Conservation (phyloP, 2,797 vertebrate species). For the Brotula barbata region DNA sequence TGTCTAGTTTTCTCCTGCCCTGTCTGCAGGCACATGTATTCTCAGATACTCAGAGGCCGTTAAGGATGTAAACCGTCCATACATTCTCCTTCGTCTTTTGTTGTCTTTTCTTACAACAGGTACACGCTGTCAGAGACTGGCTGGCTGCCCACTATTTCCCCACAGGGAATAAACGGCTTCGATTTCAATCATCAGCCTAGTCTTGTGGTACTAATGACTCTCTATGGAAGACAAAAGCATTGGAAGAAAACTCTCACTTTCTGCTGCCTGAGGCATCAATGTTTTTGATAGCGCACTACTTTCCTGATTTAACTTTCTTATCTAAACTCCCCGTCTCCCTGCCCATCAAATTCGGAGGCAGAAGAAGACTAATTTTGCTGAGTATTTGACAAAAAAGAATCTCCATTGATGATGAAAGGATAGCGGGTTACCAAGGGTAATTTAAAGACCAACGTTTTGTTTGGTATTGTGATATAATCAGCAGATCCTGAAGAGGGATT, state of each 20-base stretch:
- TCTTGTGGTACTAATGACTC: slow-evolving; percentile 25
- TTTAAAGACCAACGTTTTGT: slow-evolving; percentile 37
- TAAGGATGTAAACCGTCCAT: no score
- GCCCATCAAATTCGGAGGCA: slow-evolving; percentile 20
- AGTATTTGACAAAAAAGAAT: slow-evolving; percentile 17
- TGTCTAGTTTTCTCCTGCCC: no score
- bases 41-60: no score
- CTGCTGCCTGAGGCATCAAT: slow-evolving; percentile 32
- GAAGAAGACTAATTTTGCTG: slow-evolving; percentile 18
- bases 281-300: slow-evolving; percentile 33
- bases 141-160: background rate
- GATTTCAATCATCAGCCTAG: slow-evolving; percentile 21
- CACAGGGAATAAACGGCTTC: background rate
- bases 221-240: slow-evolving; percentile 14
- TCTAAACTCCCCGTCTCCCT: slow-evolving; percentile 22
- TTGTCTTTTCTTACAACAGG: no score
- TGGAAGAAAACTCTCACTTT: slow-evolving; percentile 24
- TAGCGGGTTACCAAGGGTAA: slow-evolving; percentile 4
- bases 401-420: slow-evolving; percentile 25
- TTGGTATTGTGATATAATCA: slow-evolving; percentile 46
- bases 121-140: background rate
- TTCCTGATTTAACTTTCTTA: slow-evolving; percentile 6
- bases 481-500: slow-evolving; percentile 37
- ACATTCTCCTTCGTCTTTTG: no score
- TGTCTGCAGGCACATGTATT: no score